A percentile compares a stretch with the other conserved stretches of the same genome.
Conservation (phyloP, 2,113 vertebrate genomes). For the Erythrocercus mccallii region DNA sequence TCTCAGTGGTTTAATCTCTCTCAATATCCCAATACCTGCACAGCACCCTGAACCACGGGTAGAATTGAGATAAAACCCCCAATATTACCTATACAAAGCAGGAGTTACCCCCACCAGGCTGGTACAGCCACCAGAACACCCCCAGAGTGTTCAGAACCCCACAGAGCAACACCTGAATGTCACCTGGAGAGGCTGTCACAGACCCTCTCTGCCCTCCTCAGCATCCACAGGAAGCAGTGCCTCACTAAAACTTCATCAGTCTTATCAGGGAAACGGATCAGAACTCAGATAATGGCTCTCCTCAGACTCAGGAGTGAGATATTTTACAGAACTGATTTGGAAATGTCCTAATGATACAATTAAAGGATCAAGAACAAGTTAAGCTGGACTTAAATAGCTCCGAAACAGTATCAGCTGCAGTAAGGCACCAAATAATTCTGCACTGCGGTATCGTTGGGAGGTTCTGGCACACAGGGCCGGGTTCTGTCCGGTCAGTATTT, state of each 20-base stretch:
- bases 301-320: not conserved
- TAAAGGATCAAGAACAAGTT: conserved; percentile 10
- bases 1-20: not conserved
- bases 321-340: not conserved
- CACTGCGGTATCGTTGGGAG: not conserved
- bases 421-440: not conserved
- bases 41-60: fast-evolving
- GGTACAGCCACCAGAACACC: not conserved
- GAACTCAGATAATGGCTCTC: not conserved
- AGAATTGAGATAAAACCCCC: fast-evolving
- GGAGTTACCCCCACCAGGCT: not conserved
- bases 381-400: not conserved
- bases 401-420: not conserved
- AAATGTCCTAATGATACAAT: not conserved
- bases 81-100: fast-evolving
- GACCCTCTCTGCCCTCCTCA: not conserved
- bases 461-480: not conserved
- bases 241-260: not conserved
- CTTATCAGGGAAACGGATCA: not conserved
- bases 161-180: fast-evolving
- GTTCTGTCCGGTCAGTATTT: not conserved
- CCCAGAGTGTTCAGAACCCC: fast-evolving
- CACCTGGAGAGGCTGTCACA: not conserved
- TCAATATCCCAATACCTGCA: not conserved
- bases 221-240: not conserved